Evolutionary conservation across 2,888 invertebrate genomes (phyloP).

Genomic region (Selenia dentaria): DNA sequence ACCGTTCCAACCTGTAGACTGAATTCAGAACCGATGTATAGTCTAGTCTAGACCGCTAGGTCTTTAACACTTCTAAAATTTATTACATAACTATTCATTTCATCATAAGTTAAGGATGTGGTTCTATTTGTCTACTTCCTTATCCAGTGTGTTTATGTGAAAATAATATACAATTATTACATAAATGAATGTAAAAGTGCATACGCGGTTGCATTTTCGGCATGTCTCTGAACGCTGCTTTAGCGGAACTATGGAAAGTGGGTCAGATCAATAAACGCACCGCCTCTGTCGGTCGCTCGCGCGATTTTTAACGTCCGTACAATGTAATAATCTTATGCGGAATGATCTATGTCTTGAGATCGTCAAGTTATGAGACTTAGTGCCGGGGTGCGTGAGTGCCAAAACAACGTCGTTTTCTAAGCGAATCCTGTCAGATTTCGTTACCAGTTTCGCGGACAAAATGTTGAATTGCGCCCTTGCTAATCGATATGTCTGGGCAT

Average conservation of each 20-base stretch:
- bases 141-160: too few species aligned
- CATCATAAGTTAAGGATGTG: too few species aligned
- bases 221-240: slow-evolving; percentile 9
- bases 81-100: background rate
- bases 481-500: too few species aligned
- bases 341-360: background rate
- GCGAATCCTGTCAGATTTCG: too few species aligned
- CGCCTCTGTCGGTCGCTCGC: slow-evolving; percentile 26
- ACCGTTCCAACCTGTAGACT: slow-evolving; percentile 13
- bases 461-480: too few species aligned
- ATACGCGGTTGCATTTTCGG: slow-evolving; percentile 17
- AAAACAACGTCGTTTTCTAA: too few species aligned
- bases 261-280: slow-evolving; percentile 56
- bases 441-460: too few species aligned
- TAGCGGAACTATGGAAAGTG: slow-evolving; percentile 40
- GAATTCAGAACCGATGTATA: slow-evolving; percentile 4
- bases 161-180: background rate
- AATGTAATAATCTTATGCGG: slow-evolving; percentile 5
- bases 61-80: background rate
- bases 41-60: slow-evolving; percentile 8
- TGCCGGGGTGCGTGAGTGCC: background rate
- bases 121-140: too few species aligned
- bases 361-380: background rate
- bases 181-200: slow-evolving; percentile 13
- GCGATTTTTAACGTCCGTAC: slow-evolving; percentile 31